phyloP scores from a whole-genome alignment of 2,888 invertebrate genomes.

The Plebejus argus region DNA sequence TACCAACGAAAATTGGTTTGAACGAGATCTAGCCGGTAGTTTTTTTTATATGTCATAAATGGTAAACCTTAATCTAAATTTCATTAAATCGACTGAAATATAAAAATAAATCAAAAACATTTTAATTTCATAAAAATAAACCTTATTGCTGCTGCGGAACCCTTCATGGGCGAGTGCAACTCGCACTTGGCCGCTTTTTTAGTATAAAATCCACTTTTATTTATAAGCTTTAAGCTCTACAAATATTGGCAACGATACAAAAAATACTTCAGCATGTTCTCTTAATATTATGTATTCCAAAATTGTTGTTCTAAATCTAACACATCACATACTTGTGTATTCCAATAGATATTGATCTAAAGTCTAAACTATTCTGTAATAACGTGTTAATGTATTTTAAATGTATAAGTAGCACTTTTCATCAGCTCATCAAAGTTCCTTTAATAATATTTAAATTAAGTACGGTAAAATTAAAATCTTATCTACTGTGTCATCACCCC shows the following conservation, averaged over 20 bases:
- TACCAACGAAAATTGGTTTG: too few relatives aligned
- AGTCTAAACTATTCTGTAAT: neutral
- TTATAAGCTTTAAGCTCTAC: neutral
- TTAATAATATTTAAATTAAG: neutral
- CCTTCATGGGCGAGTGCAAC: too few relatives aligned
- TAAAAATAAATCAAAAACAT: too few relatives aligned
- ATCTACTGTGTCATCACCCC: conserved; percentile 5
- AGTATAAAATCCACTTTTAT: neutral
- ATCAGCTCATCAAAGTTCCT: neutral
- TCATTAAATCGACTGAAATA: too few relatives aligned
- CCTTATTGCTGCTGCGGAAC: too few relatives aligned
- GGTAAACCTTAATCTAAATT: too few relatives aligned
- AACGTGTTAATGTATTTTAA: neutral
- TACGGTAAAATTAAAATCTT: neutral
- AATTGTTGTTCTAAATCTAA: neutral
- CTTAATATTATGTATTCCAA: neutral
- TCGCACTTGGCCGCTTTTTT: too few relatives aligned
- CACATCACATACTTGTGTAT: neutral
- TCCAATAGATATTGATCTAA: neutral
- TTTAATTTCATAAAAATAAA: too few relatives aligned
- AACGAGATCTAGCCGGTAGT: too few relatives aligned
- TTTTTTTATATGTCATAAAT: too few relatives aligned
- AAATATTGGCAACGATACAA: neutral
- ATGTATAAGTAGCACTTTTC: neutral
- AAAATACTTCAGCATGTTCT: neutral